Evolutionary conservation across 2,113 vertebrate species (phyloP), one percentile per base, ranked within the genome.

Genomic region (Alosa alosa): DNA sequence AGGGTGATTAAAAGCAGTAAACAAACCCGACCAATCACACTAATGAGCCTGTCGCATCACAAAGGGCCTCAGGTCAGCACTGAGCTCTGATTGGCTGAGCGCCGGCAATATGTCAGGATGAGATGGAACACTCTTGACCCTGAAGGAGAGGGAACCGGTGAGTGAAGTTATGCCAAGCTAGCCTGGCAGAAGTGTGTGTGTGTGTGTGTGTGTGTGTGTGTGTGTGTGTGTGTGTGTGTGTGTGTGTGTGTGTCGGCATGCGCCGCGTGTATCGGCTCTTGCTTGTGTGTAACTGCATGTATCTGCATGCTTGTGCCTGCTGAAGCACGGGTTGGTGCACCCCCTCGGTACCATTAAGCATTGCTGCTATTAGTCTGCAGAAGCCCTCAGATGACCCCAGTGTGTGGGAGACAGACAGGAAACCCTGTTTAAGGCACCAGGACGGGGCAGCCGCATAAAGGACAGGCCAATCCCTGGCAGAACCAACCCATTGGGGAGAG

Each of bases 141-240:
- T 0, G 68, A 82, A 88, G 47, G 88, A 86, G 4, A 81, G 22
- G 78, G 60, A 41, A 86, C 81, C 85, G 7, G 75, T 83, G 84
- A 88, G 82, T 88, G 22, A 85, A 84, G 45, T 47, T 46, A 22
- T 83, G 83, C 86, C 85, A 82, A 83, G 15, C 55, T 49, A 60
- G 11, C 11, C 8, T 72, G 64, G 25, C 64, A 72, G 8, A 52
- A 11, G 82, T 36, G 86, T 39, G 68, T 50, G 46, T n/a, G 57
- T 84, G 83, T 75, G 68, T 75, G 31, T 75, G 68, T 75, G 68
- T 36, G 68, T 75, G 68, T 75, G 68, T 39, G 68, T 75, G 60
- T 64, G n/a, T 64, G 60, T 64, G 57, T 60, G 18, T 6, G 18
- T 6, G 5, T 64, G 20, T 25, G 60, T n/a, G 60, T 64, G 60